These are phyloP conservation scores for Poecilia velifera DNA, from an alignment of 2,797 vertebrate species.

Conservation along the genomic window DNA sequence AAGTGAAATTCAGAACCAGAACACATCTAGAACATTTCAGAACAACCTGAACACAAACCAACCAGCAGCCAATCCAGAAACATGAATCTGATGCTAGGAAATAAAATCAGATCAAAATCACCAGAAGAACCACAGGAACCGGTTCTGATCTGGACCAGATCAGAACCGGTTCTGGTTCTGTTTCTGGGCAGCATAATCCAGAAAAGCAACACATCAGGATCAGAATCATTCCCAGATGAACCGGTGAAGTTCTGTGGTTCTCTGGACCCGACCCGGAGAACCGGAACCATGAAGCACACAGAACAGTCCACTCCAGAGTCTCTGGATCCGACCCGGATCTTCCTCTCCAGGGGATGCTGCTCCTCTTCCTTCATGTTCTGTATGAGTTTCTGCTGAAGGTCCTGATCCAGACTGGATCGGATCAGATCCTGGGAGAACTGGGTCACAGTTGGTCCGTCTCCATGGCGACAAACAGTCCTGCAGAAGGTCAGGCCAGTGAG, in stretches of 20 bases:
- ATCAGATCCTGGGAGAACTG: background rate
- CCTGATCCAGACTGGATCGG: background rate
- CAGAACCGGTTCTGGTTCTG: too few relatives aligned
- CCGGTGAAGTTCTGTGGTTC: background rate
- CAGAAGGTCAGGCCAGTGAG: background rate
- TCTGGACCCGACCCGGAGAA: background rate
- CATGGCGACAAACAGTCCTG: too few relatives aligned
- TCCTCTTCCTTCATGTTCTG: background rate
- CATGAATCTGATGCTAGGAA: too few relatives aligned
- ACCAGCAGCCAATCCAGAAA: background rate
- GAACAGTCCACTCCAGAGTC: background rate
- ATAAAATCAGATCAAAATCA: too few relatives aligned
- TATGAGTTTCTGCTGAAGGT: background rate
- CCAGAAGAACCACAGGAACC: too few relatives aligned
- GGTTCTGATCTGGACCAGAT: too few relatives aligned
- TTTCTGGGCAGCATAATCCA: too few relatives aligned
- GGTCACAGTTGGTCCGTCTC: too few relatives aligned
- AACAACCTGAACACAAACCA: background rate
- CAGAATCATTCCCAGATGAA: background rate
- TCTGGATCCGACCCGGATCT: background rate
- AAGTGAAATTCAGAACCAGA: background rate
- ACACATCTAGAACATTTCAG: background rate
- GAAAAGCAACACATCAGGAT: too few relatives aligned
- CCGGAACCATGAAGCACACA: constrained; percentile 10
- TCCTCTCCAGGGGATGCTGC: background rate